Evolutionary conservation across 2,113 vertebrate genomes (phyloP).

Genomic region (Charadrius vociferus): DNA sequence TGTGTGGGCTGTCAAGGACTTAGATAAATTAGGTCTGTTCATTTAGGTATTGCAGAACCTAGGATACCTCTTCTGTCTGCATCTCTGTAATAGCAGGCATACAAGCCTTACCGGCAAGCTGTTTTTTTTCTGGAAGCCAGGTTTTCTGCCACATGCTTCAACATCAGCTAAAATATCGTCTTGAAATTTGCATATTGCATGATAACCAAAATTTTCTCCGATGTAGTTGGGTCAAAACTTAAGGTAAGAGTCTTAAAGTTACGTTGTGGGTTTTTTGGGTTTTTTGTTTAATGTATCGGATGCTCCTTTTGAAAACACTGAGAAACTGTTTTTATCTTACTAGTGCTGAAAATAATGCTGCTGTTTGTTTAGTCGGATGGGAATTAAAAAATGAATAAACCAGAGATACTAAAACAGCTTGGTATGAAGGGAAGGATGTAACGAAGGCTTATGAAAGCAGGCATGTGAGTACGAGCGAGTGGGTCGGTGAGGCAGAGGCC

Average conservation of each 20-base stretch:
- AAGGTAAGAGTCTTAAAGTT: neutral
- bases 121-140: neutral
- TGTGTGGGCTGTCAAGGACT: neutral
- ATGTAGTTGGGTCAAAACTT: neutral
- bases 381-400: neutral
- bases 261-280: too few relatives aligned
- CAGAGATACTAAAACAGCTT: neutral
- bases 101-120: neutral
- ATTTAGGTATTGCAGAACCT: conserved; percentile 28
- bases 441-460: neutral
- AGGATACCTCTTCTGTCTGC: neutral
- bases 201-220: neutral
- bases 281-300: neutral
- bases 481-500: neutral
- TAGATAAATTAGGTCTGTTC: conserved; percentile 31
- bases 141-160: conserved; percentile 31
- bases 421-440: neutral
- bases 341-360: neutral
- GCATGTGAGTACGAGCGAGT: neutral
- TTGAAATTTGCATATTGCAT: neutral
- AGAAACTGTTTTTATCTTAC: neutral
- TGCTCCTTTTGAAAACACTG: neutral
- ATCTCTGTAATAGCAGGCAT: neutral
- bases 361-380: neutral
- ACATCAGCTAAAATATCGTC: conserved; percentile 20